Base-by-base conservation (phyloP, 1,140 invertebrate genomes). In the Homalodisca vitripennis region DNA sequence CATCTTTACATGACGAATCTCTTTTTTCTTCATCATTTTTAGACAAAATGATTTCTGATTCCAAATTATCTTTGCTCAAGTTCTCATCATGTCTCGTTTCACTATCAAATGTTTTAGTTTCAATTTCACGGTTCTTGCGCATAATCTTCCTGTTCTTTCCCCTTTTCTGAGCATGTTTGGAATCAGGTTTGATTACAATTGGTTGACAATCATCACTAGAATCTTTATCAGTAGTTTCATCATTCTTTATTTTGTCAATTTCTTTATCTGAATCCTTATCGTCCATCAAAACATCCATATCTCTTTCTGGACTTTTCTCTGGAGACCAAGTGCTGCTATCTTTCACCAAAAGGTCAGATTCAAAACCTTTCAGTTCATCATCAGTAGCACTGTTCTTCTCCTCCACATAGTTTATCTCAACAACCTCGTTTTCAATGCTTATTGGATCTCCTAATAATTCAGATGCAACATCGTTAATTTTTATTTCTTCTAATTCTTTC, bases 121-220 rank as follows among this genome's bases (percentile, higher is more conserved):
- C 68, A 41, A 13, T 22, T 34, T 46, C 65, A 30, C 41, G 27
- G 32, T 22, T 46, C 60, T 66, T 66, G 20, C 55, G 63, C 10
- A 20, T 65, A 1, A 27, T n/a, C 34, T 71, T 68, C 66, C 67
- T 71, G 26, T 69, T 66, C 48, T 71, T 73, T 17, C 53, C 32
- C 34, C 57, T 48, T 70, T 72, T 70, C 13, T 68, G 53, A 41
- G 29, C 29, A 20, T 47, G 22, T 30, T 65, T 71, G 29, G 26
- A 22, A 13, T 65, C 66, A 34, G 29, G 26, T 22, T 71, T 71
- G 6, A 47, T 53, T 24, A 47, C 66, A 14, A 53, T 63, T 51
- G 30, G 29, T 41, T 60, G 57, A 57, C 51, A 68, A 68, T 74
- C 72, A 32, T 74, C 73, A 47, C 71, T 72, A 1, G 73, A 74